A percentile compares a stretch with the other conserved stretches of the same genome.
Evolutionary conservation across 2,888 invertebrate species (phyloP).

Genomic region (Erynnis tages): DNA sequence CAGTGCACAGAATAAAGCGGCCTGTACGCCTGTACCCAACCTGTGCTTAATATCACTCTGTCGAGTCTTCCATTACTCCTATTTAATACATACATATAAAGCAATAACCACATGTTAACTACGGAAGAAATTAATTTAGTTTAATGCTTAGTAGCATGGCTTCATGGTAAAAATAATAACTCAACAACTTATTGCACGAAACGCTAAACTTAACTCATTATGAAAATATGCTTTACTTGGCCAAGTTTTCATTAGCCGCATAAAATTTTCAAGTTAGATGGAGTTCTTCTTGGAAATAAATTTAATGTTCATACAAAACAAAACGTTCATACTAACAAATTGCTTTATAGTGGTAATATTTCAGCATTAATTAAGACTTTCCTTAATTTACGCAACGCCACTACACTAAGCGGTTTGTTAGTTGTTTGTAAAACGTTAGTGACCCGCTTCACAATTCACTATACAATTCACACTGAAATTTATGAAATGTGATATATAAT

Average conservation of each 20-base stretch:
- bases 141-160: slow-evolving; percentile 38
- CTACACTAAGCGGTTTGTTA: too few relatives aligned
- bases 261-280: slow-evolving; percentile 30
- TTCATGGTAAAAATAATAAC: slow-evolving; percentile 41
- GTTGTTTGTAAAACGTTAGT: too few relatives aligned
- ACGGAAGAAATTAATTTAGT: slow-evolving; percentile 4
- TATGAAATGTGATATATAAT: too few relatives aligned
- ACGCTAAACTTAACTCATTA: slow-evolving; percentile 32
- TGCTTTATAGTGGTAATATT: slow-evolving; percentile 2
- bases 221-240: slow-evolving; percentile 28
- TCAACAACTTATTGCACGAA: slow-evolving; percentile 21
- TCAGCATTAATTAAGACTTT: background rate
- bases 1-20: too few relatives aligned
- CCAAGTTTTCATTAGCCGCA: slow-evolving; percentile 36
- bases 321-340: slow-evolving; percentile 10
- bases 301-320: slow-evolving; percentile 15
- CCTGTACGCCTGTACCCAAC: too few relatives aligned
- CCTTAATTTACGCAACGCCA: too few relatives aligned
- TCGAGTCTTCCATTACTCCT: too few relatives aligned
- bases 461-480: too few relatives aligned
- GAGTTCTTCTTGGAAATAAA: slow-evolving; percentile 14
- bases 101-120: background rate
- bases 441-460: too few relatives aligned
- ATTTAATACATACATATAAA: too few relatives aligned
- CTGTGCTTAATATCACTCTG: too few relatives aligned